These are phyloP conservation scores for Idaea aversata DNA, from an alignment of 2,888 invertebrate species.

Conservation along the genomic window DNA sequence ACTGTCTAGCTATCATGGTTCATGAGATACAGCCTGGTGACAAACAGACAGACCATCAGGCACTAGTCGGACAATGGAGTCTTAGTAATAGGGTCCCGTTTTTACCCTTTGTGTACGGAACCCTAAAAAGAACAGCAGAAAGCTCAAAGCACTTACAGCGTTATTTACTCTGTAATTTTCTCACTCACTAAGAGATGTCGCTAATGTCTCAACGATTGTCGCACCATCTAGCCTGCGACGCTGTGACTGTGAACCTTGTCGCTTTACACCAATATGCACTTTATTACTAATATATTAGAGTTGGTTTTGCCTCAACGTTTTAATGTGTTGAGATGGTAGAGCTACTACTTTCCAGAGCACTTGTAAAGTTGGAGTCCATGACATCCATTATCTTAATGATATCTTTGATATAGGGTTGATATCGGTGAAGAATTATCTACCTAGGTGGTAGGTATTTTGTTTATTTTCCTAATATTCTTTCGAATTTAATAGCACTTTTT, in stretches of 20 bases:
- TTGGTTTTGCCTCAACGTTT: conserved; percentile 27
- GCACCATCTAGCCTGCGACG: conserved; percentile 60
- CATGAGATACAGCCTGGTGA: too few relatives aligned
- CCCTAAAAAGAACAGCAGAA: conserved; percentile 33
- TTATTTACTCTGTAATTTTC: conserved; percentile 70
- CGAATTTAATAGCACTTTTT: too few relatives aligned
- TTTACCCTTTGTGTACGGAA: too few relatives aligned
- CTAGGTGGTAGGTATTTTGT: too few relatives aligned
- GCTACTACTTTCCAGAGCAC: conserved; percentile 64
- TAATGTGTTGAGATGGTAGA: conserved; percentile 33
- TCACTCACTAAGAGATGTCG: conserved; percentile 72
- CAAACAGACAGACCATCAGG: too few relatives aligned
- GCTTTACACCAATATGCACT: conserved; percentile 9
- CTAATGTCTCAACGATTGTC: conserved; percentile 72
- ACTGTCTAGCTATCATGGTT: too few relatives aligned
- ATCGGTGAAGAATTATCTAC: neutral
- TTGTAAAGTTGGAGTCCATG: conserved; percentile 73
- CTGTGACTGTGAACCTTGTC: conserved; percentile 36
- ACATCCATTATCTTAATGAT: conserved; percentile 78
- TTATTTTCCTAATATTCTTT: too few relatives aligned
- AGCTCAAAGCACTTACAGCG: conserved; percentile 52
- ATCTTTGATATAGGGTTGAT: conserved; percentile 62
- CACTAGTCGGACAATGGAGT: too few relatives aligned
- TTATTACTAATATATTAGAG: conserved; percentile 25
- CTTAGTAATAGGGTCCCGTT: too few relatives aligned